These are phyloP conservation scores for Molothrus aeneus DNA, from an alignment of 2,797 vertebrate genomes.

Conservation along the genomic window DNA sequence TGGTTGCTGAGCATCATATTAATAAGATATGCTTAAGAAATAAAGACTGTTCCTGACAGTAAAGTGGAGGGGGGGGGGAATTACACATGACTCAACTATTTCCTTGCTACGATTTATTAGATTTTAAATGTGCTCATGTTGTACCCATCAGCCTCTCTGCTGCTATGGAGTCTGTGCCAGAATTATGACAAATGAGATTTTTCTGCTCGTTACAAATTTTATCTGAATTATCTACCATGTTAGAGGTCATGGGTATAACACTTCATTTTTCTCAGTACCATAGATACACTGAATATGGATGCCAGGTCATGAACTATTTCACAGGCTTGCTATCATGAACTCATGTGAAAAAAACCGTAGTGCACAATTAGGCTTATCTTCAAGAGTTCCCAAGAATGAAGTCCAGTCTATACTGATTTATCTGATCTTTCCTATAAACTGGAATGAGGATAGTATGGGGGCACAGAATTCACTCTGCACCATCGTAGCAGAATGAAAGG, in stretches of 20 bases:
- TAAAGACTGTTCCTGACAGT: not conserved
- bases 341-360: not conserved
- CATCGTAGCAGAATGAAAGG: not conserved
- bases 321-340: constrained; percentile 45
- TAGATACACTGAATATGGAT: constrained; percentile 6
- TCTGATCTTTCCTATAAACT: constrained; percentile 23
- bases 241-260: constrained; percentile 65
- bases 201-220: constrained; percentile 48
- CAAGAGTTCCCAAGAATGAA: constrained; percentile 36
- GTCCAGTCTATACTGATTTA: constrained; percentile 31
- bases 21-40: not conserved
- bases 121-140: constrained; percentile 48
- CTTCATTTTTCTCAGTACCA: constrained; percentile 62
- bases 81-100: constrained; percentile 47
- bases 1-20: not conserved
- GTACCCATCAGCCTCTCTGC: constrained; percentile 44
- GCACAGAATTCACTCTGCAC: not conserved
- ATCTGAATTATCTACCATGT: constrained; percentile 61
- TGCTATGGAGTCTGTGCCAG: constrained; percentile 33
- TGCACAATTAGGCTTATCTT: constrained; percentile 54
- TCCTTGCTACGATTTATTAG: constrained; percentile 46
- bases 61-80: not conserved
- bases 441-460: not conserved
- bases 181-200: constrained; percentile 57
- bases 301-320: constrained; percentile 53